phyloP scores from a whole-genome alignment of 2,113 vertebrate species.

The Myanophis thanlyinensis region DNA sequence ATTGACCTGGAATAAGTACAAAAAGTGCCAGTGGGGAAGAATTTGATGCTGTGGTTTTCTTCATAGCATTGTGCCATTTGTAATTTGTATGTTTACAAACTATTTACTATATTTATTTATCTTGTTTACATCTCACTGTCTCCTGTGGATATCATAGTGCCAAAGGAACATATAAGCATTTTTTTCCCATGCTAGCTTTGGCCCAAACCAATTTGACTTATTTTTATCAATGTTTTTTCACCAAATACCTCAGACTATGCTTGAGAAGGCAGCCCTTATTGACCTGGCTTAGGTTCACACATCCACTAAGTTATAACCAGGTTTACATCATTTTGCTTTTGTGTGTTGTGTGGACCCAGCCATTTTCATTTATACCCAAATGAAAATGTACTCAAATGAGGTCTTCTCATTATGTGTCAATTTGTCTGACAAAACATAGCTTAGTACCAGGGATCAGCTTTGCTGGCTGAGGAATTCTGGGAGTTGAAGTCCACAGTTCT shows the following conservation, averaged over 20 bases:
- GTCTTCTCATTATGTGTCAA: background rate
- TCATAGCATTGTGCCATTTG: background rate
- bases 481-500: no score
- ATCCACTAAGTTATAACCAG: background rate
- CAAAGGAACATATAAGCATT: background rate
- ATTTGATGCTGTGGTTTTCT: background rate
- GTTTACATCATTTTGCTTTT: background rate
- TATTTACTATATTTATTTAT: background rate
- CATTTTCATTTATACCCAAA: background rate
- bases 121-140: background rate
- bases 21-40: background rate
- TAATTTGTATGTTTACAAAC: background rate
- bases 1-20: background rate
- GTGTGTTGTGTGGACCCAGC: background rate
- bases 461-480: no score
- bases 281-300: background rate
- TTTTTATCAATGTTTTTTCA: background rate
- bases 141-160: background rate
- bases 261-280: background rate
- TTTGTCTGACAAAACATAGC: background rate
- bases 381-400: background rate
- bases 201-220: background rate
- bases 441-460: no score
- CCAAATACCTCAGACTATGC: background rate
- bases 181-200: background rate